These are phyloP conservation scores for Pipra filicauda DNA, from an alignment of 2,113 vertebrate species.

Conservation along the genomic window DNA sequence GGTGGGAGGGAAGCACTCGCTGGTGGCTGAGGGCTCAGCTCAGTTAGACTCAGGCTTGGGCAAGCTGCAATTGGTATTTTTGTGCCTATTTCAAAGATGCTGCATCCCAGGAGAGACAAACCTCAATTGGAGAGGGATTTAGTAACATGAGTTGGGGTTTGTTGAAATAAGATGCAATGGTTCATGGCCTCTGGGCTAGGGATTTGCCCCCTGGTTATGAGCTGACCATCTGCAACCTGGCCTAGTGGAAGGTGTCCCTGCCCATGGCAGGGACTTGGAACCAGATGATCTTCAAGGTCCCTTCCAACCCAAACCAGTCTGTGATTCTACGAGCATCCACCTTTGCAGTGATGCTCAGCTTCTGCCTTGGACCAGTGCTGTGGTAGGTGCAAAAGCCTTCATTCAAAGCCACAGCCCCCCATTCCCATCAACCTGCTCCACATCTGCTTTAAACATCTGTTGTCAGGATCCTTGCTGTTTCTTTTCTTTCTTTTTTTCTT, in stretches of 20 bases:
- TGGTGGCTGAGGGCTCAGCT: fast-evolving
- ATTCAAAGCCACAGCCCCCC: background rate
- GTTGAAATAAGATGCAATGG: background rate
- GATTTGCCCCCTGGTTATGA: background rate
- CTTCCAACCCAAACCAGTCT: background rate
- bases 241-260: background rate
- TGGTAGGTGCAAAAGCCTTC: background rate
- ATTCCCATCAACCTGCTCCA: background rate
- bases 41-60: background rate
- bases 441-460: background rate
- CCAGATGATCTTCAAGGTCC: background rate
- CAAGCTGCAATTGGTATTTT: background rate
- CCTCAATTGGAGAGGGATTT: background rate
- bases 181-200: background rate
- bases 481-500: background rate
- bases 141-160: background rate
- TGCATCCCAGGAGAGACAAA: background rate
- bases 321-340: background rate
- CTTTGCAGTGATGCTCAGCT: background rate
- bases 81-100: background rate
- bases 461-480: background rate
- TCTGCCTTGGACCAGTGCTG: background rate
- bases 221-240: background rate
- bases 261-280: background rate
- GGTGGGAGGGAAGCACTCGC: background rate